phyloP scores from a whole-genome alignment of 2,888 invertebrate species.

The Seira sanloemensis region DNA sequence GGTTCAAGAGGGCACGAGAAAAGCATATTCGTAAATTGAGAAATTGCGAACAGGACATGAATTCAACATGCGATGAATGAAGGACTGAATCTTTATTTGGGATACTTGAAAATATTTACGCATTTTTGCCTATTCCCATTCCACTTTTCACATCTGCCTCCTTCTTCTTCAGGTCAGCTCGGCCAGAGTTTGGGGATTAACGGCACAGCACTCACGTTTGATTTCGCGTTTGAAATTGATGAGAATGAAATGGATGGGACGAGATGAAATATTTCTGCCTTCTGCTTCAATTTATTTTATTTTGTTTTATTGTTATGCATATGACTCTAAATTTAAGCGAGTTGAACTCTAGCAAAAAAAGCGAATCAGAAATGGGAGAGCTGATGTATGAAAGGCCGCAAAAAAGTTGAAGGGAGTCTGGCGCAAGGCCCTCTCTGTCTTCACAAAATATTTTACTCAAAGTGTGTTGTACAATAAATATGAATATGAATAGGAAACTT shows the following conservation, averaged over 20 bases:
- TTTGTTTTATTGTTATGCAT: slow-evolving; percentile 4
- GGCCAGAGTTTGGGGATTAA: background rate
- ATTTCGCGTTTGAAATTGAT: background rate
- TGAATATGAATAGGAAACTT: slow-evolving; percentile 1
- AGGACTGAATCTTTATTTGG: no score
- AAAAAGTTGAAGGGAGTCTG: background rate
- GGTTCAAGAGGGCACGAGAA: no score
- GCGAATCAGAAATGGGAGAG: background rate
- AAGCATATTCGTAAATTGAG: no score
- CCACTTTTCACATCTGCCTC: no score
- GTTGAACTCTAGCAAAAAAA: background rate
- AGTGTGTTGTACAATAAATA: background rate
- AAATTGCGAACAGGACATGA: no score
- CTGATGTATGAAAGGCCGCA: background rate
- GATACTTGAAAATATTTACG: no score
- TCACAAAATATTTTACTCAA: background rate
- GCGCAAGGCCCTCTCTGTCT: background rate
- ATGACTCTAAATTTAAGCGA: background rate
- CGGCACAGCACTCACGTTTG: background rate
- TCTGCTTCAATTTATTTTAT: background rate
- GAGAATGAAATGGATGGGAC: background rate
- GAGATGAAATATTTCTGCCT: background rate
- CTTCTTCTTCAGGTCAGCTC: background rate
- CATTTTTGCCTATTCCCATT: no score
- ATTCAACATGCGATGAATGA: no score